A percentile compares a stretch with the other conserved stretches of the same genome.
These are phyloP conservation scores for Drosophila grimshawi DNA, from an alignment of 1,140 invertebrate species.

Conservation along the genomic window DNA sequence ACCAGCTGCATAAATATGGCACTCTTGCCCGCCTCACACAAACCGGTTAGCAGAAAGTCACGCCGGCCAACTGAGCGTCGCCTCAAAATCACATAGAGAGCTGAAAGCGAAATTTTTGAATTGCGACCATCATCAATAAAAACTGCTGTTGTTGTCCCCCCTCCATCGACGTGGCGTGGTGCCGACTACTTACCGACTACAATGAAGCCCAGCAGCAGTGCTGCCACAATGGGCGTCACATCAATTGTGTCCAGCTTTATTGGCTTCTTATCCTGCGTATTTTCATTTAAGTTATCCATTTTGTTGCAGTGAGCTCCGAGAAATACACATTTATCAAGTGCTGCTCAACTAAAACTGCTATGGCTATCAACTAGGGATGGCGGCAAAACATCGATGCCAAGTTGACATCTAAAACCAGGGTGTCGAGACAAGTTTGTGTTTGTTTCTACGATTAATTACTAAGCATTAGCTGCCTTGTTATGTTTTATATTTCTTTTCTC, in stretches of 20 bases:
- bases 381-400: slow-evolving; percentile 1
- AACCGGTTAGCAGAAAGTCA: slow-evolving; percentile 90
- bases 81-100: slow-evolving; percentile 81
- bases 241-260: slow-evolving; percentile 83
- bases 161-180: slow-evolving; percentile 54
- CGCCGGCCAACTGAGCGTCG: slow-evolving; percentile 62
- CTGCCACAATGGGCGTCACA: slow-evolving; percentile 85
- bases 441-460: neutral
- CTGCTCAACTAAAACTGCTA: slow-evolving; percentile 25
- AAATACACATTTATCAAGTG: slow-evolving; percentile 5
- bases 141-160: slow-evolving; percentile 28
- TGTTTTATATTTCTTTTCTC: too few relatives aligned
- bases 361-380: slow-evolving; percentile 11
- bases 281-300: slow-evolving; percentile 74
- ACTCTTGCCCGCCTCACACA: slow-evolving; percentile 95
- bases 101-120: slow-evolving; percentile 44
- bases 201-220: slow-evolving; percentile 85
- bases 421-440: neutral
- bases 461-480: too few relatives aligned
- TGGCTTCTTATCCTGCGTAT: slow-evolving; percentile 45
- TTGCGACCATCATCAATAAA: slow-evolving; percentile 6
- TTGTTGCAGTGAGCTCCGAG: slow-evolving; percentile 10
- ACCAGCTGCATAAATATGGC: slow-evolving; percentile 90
- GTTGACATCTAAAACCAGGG: neutral
- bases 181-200: slow-evolving; percentile 85